Percentiles rank a stretch among this genome's conserved stretches.
Conservation (phyloP, 2,113 vertebrate species). For the Psammodynastes pulverulentus region DNA sequence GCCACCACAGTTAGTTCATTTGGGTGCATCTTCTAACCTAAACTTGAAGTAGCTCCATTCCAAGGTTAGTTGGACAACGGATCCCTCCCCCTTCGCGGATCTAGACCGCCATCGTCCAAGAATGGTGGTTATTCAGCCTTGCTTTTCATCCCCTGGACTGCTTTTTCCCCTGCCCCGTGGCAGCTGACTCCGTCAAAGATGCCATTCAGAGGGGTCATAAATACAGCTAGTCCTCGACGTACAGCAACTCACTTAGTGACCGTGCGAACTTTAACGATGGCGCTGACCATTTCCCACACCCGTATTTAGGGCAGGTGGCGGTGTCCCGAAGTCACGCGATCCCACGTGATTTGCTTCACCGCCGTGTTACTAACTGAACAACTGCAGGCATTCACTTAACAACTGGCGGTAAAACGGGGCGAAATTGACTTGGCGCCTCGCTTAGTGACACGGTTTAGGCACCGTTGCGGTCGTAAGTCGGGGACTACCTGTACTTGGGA, state of each 20-base stretch:
- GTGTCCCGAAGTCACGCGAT: neutral
- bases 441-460: neutral
- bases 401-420: neutral
- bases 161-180: neutral
- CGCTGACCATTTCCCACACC: neutral
- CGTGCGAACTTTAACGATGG: rapidly evolving
- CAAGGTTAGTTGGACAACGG: neutral
- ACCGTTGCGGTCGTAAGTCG: rapidly evolving
- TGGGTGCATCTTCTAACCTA: neutral
- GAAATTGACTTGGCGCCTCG: neutral
- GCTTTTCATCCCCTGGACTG: neutral
- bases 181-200: neutral
- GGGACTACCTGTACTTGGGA: too few relatives aligned
- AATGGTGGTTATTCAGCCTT: too few relatives aligned
- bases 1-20: neutral
- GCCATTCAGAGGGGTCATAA: neutral
- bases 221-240: neutral
- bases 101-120: too few relatives aligned
- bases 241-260: neutral
- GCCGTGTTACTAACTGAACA: neutral
- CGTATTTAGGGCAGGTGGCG: neutral
- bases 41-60: neutral
- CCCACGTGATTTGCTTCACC: neutral
- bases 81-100: neutral
- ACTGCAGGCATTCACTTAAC: neutral